Evolutionary conservation across 2,797 vertebrate genomes (phyloP).

Genomic region (Oryzias dopingdopingensis): DNA sequence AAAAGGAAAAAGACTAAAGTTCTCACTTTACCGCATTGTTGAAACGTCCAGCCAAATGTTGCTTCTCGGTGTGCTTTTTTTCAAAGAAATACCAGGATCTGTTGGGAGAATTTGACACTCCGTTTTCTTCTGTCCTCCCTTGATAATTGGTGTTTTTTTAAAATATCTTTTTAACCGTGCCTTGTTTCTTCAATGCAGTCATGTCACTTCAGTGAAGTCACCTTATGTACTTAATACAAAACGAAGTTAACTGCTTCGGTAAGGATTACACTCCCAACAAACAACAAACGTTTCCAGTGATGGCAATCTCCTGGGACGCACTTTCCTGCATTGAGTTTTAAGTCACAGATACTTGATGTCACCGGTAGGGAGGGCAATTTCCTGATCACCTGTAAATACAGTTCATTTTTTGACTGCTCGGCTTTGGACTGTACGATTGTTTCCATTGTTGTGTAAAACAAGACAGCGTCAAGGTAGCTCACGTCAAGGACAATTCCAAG

Average conservation of each 20-base stretch:
- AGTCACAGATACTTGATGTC: conserved; percentile 77
- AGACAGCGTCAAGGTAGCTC: conserved; percentile 38
- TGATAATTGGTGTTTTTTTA: conserved; percentile 33
- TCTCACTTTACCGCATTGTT: conserved; percentile 24
- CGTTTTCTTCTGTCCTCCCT: conserved; percentile 33
- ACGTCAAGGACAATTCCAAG: conserved; percentile 23
- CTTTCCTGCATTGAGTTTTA: conserved; percentile 54
- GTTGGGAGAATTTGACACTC: conserved; percentile 20
- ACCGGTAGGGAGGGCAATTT: conserved; percentile 37
- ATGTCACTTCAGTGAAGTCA: conserved; percentile 69
- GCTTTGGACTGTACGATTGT: conserved; percentile 29
- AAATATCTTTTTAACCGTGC: conserved; percentile 69
- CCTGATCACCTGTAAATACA: conserved; percentile 65
- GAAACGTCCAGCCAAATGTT: conserved; percentile 50
- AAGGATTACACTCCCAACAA: conserved; percentile 62
- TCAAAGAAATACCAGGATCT: conserved; percentile 22
- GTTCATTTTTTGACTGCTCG: conserved; percentile 18
- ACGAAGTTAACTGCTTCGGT: conserved; percentile 57
- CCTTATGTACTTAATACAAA: conserved; percentile 73
- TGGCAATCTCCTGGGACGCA: conserved; percentile 71
- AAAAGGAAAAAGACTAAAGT: conserved; percentile 12
- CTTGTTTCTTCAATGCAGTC: conserved; percentile 77
- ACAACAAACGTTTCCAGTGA: conserved; percentile 56
- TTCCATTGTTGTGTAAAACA: conserved; percentile 37
- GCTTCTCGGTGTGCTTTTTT: conserved; percentile 42